Percentiles rank a stretch among this genome's conserved stretches.
phyloP scores from a whole-genome alignment of 2,888 invertebrate species.

The Zaprionus obscuricornis region DNA sequence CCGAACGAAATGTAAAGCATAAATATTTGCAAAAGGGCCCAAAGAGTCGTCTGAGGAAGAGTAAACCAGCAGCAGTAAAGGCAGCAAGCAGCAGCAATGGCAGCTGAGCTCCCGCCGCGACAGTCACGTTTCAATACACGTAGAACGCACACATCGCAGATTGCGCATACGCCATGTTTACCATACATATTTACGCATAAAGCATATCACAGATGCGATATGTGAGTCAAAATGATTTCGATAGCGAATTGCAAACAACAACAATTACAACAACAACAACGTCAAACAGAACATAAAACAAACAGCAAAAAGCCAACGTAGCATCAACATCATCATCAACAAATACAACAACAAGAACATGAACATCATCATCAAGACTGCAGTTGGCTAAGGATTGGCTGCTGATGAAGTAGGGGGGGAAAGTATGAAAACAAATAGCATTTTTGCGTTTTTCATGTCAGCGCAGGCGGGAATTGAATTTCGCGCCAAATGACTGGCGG shows the following conservation, averaged over 20 bases:
- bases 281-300: slow-evolving; percentile 28
- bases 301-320: slow-evolving; percentile 8
- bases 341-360: slow-evolving; percentile 22
- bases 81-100: slow-evolving; percentile 16
- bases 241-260: slow-evolving; percentile 26
- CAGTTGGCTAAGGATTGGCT: slow-evolving; percentile 3
- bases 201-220: slow-evolving; percentile 37
- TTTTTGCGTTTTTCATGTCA: slow-evolving; percentile 73
- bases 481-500: slow-evolving; percentile 76
- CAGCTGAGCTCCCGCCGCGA: slow-evolving; percentile 69
- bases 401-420: neutral
- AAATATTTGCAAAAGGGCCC: slow-evolving; percentile 76
- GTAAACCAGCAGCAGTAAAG: slow-evolving; percentile 7
- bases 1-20: slow-evolving; percentile 77
- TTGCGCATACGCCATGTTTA: slow-evolving; percentile 75
- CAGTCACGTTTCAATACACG: slow-evolving; percentile 66
- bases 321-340: slow-evolving; percentile 27
- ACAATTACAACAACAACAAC: slow-evolving; percentile 36
- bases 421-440: no score
- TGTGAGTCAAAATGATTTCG: slow-evolving; percentile 33
- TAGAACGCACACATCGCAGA: slow-evolving; percentile 52
- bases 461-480: slow-evolving; percentile 77
- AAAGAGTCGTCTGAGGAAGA: slow-evolving; percentile 15
- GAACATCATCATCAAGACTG: slow-evolving; percentile 43
- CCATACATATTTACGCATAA: slow-evolving; percentile 70